Percentiles rank a stretch among this genome's conserved stretches.
These are phyloP conservation scores for Eciton burchellii DNA, from an alignment of 1,140 invertebrate species.

Conservation along the genomic window DNA sequence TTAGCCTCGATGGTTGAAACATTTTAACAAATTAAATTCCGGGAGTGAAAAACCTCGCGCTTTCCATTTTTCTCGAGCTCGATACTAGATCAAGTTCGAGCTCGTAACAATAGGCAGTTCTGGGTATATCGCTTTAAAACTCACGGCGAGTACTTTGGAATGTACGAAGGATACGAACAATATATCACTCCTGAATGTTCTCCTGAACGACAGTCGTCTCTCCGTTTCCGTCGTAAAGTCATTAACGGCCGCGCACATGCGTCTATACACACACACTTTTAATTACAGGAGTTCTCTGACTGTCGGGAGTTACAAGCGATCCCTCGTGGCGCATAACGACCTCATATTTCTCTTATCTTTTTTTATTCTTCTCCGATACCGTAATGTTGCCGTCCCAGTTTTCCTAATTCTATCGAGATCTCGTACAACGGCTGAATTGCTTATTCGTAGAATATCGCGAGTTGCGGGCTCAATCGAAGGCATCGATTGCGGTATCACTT, in stretches of 20 bases:
- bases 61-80: not conserved
- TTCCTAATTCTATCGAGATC: not conserved
- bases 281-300: conserved; percentile 46
- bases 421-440: not conserved
- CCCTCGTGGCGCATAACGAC: conserved; percentile 12
- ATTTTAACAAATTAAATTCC: not conserved
- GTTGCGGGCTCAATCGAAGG: no score
- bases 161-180: not conserved
- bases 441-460: not conserved
- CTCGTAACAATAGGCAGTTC: not conserved
- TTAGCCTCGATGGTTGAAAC: not conserved
- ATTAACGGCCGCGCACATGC: conserved; percentile 23
- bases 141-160: not conserved
- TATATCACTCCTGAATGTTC: conserved; percentile 18
- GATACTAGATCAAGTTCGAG: not conserved
- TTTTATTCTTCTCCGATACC: conserved; percentile 3
- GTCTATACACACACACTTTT: conserved; percentile 61
- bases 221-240: conserved; percentile 17
- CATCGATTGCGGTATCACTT: no score
- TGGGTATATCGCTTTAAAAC: conserved; percentile 8
- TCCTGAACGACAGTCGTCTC: not conserved
- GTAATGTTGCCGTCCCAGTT: not conserved
- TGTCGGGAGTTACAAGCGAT: conserved; percentile 33
- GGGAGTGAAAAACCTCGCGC: no score
- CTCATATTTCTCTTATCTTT: conserved; percentile 45